Evolutionary conservation across 1,140 invertebrate genomes (phyloP).

Genomic region (Zaprionus tsacasi): DNA sequence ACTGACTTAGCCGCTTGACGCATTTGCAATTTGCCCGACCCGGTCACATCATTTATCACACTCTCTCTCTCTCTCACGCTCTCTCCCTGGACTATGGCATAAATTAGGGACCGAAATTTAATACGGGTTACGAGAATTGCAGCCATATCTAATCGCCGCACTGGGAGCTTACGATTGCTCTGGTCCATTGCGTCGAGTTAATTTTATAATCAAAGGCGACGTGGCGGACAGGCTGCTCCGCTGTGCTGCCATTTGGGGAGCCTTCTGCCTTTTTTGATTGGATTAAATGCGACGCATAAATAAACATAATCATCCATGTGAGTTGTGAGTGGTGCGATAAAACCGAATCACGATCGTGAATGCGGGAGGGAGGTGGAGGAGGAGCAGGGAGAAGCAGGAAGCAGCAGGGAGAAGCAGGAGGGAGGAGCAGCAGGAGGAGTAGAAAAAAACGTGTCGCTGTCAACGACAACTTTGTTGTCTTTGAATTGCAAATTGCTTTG

Average conservation of each 20-base stretch:
- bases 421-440: background rate
- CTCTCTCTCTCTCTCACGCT: background rate
- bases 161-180: constrained; percentile 28
- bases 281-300: constrained; percentile 77
- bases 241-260: constrained; percentile 26
- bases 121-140: constrained; percentile 43
- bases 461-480: constrained; percentile 66
- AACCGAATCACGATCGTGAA: constrained; percentile 28
- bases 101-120: constrained; percentile 68
- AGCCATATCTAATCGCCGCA: constrained; percentile 62
- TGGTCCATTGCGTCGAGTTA: constrained; percentile 50
- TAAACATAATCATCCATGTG: constrained; percentile 73
- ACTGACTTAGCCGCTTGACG: constrained; percentile 26
- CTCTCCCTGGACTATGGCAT: constrained; percentile 43
- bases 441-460: constrained; percentile 32
- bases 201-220: constrained; percentile 69
- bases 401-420: no score
- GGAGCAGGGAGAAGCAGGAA: no score
- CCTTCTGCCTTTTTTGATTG: constrained; percentile 59
- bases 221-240: background rate
- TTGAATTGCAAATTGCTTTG: constrained; percentile 76
- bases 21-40: constrained; percentile 38
- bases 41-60: constrained; percentile 57
- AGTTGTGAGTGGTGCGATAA: constrained; percentile 46
- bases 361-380: background rate